Evolutionary conservation across 2,797 vertebrate species (phyloP).

Genomic region (Ceryle rudis): DNA sequence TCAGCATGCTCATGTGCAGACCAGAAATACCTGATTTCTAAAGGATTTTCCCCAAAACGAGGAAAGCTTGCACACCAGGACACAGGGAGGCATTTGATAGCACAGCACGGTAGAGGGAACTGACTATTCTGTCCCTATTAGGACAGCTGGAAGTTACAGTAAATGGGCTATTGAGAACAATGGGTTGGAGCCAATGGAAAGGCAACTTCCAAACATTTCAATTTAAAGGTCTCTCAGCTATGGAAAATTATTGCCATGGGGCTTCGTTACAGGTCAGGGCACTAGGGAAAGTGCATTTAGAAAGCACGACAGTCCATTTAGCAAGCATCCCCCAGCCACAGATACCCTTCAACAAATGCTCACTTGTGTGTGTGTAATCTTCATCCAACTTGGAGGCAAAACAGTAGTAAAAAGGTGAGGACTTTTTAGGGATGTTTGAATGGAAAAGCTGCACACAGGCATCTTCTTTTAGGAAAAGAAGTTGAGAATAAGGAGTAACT

Average conservation of each 20-base stretch:
- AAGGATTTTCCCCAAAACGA: constrained; percentile 42
- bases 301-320: constrained; percentile 53
- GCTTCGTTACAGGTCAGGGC: constrained; percentile 55
- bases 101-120: constrained; percentile 29
- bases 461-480: neutral
- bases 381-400: neutral
- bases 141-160: constrained; percentile 61
- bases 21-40: neutral
- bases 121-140: constrained; percentile 20
- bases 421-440: neutral
- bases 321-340: constrained; percentile 25
- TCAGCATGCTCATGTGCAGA: neutral
- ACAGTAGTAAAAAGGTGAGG: neutral
- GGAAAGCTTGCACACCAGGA: constrained; percentile 31
- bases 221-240: constrained; percentile 70
- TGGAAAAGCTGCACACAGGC: neutral
- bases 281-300: constrained; percentile 49
- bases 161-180: constrained; percentile 63
- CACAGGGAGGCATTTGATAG: constrained; percentile 27
- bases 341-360: neutral
- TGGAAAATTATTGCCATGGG: constrained; percentile 59
- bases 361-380: neutral
- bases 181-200: constrained; percentile 58
- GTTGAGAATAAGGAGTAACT: neutral
- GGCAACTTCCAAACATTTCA: constrained; percentile 63